Percentiles rank a stretch among this genome's conserved stretches.
phyloP scores from a whole-genome alignment of 1,140 invertebrate genomes.

The Drosophila truncata region DNA sequence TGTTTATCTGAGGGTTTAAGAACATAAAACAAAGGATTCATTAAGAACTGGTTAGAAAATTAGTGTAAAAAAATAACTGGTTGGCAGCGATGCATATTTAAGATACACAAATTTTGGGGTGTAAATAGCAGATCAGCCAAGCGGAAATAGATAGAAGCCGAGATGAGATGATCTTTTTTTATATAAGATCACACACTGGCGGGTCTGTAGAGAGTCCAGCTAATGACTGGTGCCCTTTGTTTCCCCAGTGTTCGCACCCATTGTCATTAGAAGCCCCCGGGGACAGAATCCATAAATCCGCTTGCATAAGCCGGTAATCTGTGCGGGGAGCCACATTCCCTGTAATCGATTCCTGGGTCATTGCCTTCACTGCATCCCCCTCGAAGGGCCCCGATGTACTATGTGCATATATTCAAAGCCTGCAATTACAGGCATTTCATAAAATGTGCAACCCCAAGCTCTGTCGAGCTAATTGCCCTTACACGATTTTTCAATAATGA shows the following conservation, averaged over 20 bases:
- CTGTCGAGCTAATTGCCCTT: conserved; percentile 54
- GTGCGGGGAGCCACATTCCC: conserved; percentile 7
- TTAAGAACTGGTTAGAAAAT: conserved; percentile 37
- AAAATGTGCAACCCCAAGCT: conserved; percentile 30
- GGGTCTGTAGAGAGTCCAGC: background rate
- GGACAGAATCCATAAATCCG: conserved; percentile 44
- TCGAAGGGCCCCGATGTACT: conserved; percentile 2
- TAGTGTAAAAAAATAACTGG: conserved; percentile 50
- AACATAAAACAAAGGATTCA: conserved; percentile 23
- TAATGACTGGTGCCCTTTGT: conserved; percentile 49
- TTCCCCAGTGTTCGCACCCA: conserved; percentile 36
- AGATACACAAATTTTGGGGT: background rate
- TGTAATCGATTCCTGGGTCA: conserved; percentile 45
- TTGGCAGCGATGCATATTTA: conserved; percentile 27
- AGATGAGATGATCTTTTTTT: conserved; percentile 24
- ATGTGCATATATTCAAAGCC: conserved; percentile 21
- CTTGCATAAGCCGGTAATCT: conserved; percentile 47
- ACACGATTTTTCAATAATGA: conserved; percentile 77
- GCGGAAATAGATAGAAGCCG: conserved; percentile 13
- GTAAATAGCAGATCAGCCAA: background rate
- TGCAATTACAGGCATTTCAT: conserved; percentile 43
- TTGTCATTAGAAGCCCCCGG: conserved; percentile 27
- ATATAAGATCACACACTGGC: conserved; percentile 15
- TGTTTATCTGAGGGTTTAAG: conserved; percentile 16
- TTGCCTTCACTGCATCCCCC: conserved; percentile 20